Percentiles rank a stretch among this genome's conserved stretches.
Conservation (phyloP, 2,113 vertebrate genomes). For the Thermophis baileyi region DNA sequence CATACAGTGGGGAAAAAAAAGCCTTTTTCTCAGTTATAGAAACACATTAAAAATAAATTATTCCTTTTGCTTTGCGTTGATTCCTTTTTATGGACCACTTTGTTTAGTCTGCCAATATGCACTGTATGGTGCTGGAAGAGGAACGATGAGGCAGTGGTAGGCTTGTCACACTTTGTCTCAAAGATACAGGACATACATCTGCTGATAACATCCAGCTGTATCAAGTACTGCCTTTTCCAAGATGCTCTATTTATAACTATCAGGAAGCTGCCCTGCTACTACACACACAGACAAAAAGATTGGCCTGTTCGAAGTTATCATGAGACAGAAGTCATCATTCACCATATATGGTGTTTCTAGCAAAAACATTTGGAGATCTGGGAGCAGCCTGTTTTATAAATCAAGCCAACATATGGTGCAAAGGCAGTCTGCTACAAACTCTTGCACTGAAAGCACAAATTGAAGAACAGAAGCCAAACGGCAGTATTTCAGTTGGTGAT, state of each 20-base stretch:
- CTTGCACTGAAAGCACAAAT: background rate
- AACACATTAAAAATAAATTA: background rate
- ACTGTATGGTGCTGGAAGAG: background rate
- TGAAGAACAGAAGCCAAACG: background rate
- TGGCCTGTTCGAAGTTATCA: background rate
- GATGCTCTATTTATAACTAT: conserved; percentile 2
- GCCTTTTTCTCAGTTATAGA: background rate
- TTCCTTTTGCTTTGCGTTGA: background rate
- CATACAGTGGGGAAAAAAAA: conserved; percentile 7
- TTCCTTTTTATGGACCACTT: background rate
- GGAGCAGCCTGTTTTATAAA: conserved; percentile 37
- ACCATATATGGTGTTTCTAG: conserved; percentile 30
- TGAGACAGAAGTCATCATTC: conserved; percentile 8
- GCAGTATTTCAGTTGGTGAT: background rate
- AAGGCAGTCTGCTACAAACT: conserved; percentile 20
- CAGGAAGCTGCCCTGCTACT: background rate
- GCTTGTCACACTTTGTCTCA: background rate
- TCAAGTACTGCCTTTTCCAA: background rate
- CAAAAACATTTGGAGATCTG: conserved; percentile 19
- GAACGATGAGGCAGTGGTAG: accelerated
- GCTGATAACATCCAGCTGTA: background rate
- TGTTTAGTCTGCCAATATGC: background rate
- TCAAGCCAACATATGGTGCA: conserved; percentile 25
- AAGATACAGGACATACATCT: accelerated
- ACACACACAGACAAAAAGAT: background rate